Conservation (phyloP, 2,797 vertebrate genomes). For the Bucorvus abyssinicus region DNA sequence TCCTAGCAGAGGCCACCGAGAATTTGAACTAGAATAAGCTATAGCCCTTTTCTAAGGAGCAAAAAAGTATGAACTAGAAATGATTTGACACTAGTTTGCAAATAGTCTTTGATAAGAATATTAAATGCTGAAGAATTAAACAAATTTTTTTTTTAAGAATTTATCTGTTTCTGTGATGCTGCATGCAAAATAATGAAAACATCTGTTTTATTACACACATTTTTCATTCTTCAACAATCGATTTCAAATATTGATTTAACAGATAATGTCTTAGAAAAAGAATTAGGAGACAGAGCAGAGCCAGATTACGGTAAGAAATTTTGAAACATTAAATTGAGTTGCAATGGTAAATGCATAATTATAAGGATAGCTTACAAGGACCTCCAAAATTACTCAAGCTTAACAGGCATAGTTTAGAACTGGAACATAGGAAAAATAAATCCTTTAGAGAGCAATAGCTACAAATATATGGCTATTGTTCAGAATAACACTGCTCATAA, state of each 20-base stretch:
- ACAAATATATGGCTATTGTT: background rate
- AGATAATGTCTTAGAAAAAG: conserved; percentile 77
- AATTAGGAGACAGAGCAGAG: conserved; percentile 69
- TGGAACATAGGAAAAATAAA: background rate
- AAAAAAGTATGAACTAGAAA: background rate
- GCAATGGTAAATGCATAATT: background rate
- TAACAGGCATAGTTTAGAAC: background rate
- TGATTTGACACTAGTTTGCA: background rate
- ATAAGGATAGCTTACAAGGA: background rate
- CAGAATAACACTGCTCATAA: conserved; percentile 6
- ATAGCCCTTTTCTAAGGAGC: background rate
- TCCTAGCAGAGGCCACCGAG: background rate
- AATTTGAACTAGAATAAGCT: background rate
- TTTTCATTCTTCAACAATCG: conserved; percentile 38
- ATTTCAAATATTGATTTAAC: conserved; percentile 65
- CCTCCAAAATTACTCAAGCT: background rate
- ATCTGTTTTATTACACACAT: background rate
- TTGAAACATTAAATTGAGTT: conserved; percentile 12
- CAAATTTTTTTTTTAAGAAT: background rate
- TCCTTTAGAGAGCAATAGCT: background rate
- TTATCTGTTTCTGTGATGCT: background rate
- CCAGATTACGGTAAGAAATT: conserved; percentile 65
- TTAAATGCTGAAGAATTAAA: background rate
- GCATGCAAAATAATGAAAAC: conserved; percentile 21
- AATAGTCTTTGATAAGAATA: background rate